Evolutionary conservation across 35 echinoderm and acorn worm species (phyloP).

Genomic region (Heliocidaris erythrogramma): DNA sequence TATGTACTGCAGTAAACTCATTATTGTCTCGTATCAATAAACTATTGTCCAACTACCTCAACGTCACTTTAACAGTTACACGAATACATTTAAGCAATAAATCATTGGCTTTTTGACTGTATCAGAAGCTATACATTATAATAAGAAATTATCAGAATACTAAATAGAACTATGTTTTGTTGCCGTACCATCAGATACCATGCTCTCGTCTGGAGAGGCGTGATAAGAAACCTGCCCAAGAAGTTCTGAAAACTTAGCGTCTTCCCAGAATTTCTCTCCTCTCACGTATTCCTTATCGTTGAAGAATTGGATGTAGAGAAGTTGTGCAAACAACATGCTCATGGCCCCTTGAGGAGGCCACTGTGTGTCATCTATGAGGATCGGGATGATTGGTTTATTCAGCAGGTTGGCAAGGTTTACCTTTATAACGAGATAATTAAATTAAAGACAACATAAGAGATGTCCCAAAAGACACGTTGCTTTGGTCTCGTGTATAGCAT

Average conservation of each 20-base stretch:
- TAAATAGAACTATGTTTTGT: background rate
- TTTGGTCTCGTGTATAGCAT: no score
- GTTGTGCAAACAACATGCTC: slow-evolving; percentile 98
- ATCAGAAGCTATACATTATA: no score
- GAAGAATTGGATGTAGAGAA: slow-evolving; percentile 93
- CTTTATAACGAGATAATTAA: background rate
- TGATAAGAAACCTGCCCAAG: slow-evolving; percentile 83
- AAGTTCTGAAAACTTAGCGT: slow-evolving; percentile 81
- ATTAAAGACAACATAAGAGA: no score
- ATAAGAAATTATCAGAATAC: background rate
- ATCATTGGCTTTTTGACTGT: no score
- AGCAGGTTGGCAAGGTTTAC: slow-evolving; percentile 94
- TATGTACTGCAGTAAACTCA: no score
- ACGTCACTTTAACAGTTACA: no score
- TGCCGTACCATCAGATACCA: slow-evolving; percentile 78
- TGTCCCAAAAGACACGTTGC: no score
- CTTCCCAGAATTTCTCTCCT: slow-evolving; percentile 95
- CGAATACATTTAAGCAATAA: no score
- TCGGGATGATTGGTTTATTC: slow-evolving; percentile 98
- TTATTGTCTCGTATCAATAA: no score
- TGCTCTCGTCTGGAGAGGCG: slow-evolving; percentile 75
- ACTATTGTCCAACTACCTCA: no score
- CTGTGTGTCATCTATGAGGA: slow-evolving; percentile 77
- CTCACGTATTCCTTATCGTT: slow-evolving; percentile 81
- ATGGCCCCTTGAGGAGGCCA: slow-evolving; percentile 98